Percentiles rank a stretch among this genome's conserved stretches.
These are phyloP conservation scores for Drosophila maculinotata DNA, from an alignment of 2,888 invertebrate genomes.

Conservation along the genomic window DNA sequence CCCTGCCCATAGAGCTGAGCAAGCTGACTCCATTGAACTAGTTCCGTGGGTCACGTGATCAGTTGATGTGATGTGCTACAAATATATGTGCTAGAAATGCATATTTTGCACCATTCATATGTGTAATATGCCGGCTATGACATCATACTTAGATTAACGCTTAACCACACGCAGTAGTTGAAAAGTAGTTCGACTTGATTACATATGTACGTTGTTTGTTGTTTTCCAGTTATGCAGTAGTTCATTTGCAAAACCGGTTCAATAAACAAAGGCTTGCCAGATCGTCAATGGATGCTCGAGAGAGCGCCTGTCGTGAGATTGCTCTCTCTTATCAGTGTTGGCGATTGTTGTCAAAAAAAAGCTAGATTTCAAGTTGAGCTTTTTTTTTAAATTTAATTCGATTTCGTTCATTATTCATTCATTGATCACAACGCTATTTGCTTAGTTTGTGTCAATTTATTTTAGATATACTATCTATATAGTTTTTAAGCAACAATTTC, in stretches of 20 bases:
- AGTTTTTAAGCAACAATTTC: too few species aligned
- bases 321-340: not conserved
- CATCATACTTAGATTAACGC: constrained; percentile 39
- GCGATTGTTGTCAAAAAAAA: not conserved
- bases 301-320: constrained; percentile 2
- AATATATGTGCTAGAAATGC: not conserved
- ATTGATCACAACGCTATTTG: too few species aligned
- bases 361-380: too few species aligned
- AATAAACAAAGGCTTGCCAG: constrained; percentile 53
- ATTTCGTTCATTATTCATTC: not conserved
- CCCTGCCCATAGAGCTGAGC: constrained; percentile 35
- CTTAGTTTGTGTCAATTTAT: too few species aligned
- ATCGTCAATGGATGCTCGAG: constrained; percentile 33
- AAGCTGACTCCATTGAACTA: constrained; percentile 31
- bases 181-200: constrained; percentile 44
- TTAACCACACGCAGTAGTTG: constrained; percentile 11
- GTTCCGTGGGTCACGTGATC: constrained; percentile 31
- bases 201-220: constrained; percentile 16
- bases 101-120: not conserved
- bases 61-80: constrained; percentile 6
- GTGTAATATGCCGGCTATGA: constrained; percentile 48
- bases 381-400: not conserved
- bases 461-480: too few species aligned
- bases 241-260: constrained; percentile 59
- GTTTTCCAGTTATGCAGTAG: constrained; percentile 23